Conservation (phyloP, 2,888 invertebrate genomes). For the Diadegma fenestrale region DNA sequence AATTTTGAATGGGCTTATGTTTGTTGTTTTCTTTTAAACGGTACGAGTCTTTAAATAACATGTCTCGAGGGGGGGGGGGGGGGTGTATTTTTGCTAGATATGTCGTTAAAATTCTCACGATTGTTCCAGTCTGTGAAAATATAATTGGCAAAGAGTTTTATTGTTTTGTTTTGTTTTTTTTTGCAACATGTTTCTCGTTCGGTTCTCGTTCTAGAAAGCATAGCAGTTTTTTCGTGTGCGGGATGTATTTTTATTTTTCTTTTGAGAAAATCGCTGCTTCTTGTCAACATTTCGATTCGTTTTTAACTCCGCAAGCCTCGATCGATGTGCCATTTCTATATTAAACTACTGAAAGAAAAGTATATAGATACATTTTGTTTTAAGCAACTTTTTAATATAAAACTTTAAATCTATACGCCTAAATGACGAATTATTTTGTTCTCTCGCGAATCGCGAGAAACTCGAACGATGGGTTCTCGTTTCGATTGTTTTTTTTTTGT, state of each 20-base stretch:
- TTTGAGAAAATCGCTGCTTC: constrained; percentile 38
- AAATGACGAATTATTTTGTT: constrained; percentile 64
- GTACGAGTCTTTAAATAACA: constrained; percentile 34
- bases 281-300: constrained; percentile 49
- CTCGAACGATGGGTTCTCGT: constrained; percentile 58
- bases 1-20: too few relatives aligned
- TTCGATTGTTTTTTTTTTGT: too few relatives aligned
- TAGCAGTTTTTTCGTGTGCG: constrained; percentile 14
- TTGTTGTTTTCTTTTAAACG: not conserved
- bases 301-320: constrained; percentile 46
- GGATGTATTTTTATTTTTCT: constrained; percentile 15
- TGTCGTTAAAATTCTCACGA: constrained; percentile 71
- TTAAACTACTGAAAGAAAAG: constrained; percentile 57
- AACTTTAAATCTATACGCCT: constrained; percentile 67
- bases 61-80: constrained; percentile 32
- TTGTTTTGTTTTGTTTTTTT: constrained; percentile 30
- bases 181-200: constrained; percentile 18
- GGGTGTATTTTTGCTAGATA: constrained; percentile 74
- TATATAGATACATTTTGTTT: constrained; percentile 41
- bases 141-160: constrained; percentile 54
- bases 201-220: constrained; percentile 5
- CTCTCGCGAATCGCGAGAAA: constrained; percentile 61
- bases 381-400: constrained; percentile 69
- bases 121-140: constrained; percentile 61
- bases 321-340: constrained; percentile 51